phyloP scores from a whole-genome alignment of 2,888 invertebrate species.

The Heliconius erato region DNA sequence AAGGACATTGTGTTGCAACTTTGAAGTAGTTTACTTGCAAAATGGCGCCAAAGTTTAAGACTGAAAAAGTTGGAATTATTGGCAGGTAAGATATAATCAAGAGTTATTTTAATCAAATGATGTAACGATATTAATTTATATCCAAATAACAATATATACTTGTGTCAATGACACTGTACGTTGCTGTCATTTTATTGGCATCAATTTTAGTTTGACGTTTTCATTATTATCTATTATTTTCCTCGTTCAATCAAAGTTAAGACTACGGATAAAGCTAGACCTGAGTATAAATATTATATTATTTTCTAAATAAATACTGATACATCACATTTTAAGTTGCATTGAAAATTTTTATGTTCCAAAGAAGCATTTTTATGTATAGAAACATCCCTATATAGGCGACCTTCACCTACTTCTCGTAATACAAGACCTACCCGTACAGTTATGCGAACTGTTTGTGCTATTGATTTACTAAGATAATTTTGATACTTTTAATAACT shows the following conservation, averaged over 20 bases:
- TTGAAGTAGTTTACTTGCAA: slow-evolving; percentile 23
- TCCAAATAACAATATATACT: background rate
- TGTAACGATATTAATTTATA: background rate
- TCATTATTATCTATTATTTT: background rate
- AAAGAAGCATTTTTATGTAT: background rate
- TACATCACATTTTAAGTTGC: background rate
- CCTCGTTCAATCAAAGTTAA: background rate
- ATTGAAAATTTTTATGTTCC: background rate
- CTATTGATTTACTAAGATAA: background rate
- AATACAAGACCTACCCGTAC: background rate
- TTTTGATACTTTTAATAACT: background rate
- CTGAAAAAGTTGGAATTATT: slow-evolving; percentile 90
- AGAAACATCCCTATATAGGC: background rate
- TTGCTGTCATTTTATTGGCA: background rate
- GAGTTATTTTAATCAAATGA: background rate
- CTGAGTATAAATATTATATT: background rate
- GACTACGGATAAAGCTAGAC: background rate
- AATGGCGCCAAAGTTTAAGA: slow-evolving; percentile 74
- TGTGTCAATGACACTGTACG: background rate
- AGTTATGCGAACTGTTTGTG: background rate
- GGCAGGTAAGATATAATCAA: slow-evolving; percentile 87
- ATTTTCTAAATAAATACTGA: background rate
- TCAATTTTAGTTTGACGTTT: background rate
- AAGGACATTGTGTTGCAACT: slow-evolving; percentile 44
- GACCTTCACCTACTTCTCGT: slow-evolving; percentile 35